Evolutionary conservation across 1,140 invertebrate species (phyloP), one percentile per base, ranked within the genome.

Genomic region (Arctopsyche grandis): DNA sequence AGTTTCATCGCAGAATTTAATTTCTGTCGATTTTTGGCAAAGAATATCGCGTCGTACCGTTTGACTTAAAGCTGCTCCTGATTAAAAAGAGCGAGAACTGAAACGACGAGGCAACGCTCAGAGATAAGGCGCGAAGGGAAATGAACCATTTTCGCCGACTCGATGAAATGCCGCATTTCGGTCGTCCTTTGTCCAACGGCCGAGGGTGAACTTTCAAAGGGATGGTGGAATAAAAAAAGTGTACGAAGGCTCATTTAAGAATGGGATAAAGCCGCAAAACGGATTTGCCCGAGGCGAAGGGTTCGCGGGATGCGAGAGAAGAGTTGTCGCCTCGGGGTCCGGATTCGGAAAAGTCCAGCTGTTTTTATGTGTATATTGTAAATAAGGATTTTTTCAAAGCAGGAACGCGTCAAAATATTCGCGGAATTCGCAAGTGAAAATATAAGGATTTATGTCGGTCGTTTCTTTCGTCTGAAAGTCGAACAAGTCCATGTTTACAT

Each of bases 251-350:
- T 76, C 75, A 76, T 76, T 76, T 76, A 63, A 76, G 24, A 76
- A 76, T 19, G 56, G 75, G 75, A 76, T 76, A 76, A 76, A 22
- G 56, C 75, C 75, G 56, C 75, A 76, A 76, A 76, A 76, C 75
- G 75, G 75, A 76, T 76, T 76, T 56, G 29, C 19, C 71, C 29
- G 71, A 7, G 60, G 38, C 58, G 56, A 75, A 75, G 29, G 70
- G 48, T 58, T 22, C 46, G 12, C 22, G 21, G 71, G 22, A 21
- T 21, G 16, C 56, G 56, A 19, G 56, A 38, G 29, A 38, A 1
- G 29, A 38, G 29, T 38, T n/a, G n/a, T n/a, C n/a, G n/a, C n/a
- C n/a, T n/a, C 3, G 29, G 29, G 29, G 7, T 7, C 29, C 29
- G 3, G 29, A 38, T 4, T 38, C 10, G 9, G 9, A 66, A 24